Evolutionary conservation across 2,888 invertebrate genomes (phyloP), one percentile per base, ranked within the genome.

Genomic region (Chrysomela aeneicollis): DNA sequence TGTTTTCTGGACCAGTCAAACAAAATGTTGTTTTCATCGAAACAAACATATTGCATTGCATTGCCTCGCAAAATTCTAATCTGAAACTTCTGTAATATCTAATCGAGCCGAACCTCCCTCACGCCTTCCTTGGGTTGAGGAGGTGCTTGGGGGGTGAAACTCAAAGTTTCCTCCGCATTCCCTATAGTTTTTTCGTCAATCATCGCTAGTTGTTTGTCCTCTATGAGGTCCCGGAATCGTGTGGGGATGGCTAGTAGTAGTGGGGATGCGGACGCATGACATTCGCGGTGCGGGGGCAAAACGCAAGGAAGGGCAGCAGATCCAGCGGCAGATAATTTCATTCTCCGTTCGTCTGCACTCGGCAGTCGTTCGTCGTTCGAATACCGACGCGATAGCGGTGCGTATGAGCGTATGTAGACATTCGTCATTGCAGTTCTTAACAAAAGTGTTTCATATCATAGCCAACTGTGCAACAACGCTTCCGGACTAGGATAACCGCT

Each of bases 201-300:
- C 76, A 78, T 76, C 72, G 75, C 73, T 76, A 76, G 78, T 74
- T 54, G 35, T 35, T 35, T 59, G 66, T 64, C 66, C 64, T 61
- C 58, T 64, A 62, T 61, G 61, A 64, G 73, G 77, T 76, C 72
- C 68, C 61, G 61, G 60, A 69, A 74, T 73, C 73, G 71, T 72
- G 72, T 74, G 74, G 76, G 77, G 76, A 76, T 71, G 75, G 76
- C 61, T 59, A 32, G 60, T 58, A 19, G 50, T 47, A 22, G 66
- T 59, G 67, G 70, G 63, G 74, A 79, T 75, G 77, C 78, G 79
- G 79, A 74, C 77, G 76, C 76, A 74, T 74, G 76, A 78, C 77
- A 74, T 73, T 74, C 70, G 75, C 71, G 75, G 72, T 71, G 77
- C 69, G 73, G 74, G 74, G 78, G 74, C 75, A 57, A 75, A 73